Percentiles rank a stretch among this genome's conserved stretches.
Evolutionary conservation across 2,113 vertebrate species (phyloP).

Genomic region (Pipa parva): DNA sequence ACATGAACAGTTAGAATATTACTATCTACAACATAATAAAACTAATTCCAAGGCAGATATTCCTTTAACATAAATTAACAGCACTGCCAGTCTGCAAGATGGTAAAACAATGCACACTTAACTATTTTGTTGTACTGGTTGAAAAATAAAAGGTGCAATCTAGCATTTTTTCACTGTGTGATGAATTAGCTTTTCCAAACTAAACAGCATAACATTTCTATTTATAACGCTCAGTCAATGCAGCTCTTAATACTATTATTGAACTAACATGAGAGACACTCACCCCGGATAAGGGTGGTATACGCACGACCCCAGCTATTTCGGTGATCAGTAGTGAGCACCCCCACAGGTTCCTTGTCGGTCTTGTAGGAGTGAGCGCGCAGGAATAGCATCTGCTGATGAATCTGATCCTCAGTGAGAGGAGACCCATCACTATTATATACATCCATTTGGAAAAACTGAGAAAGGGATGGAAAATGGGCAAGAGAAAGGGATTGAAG

Average conservation of each 20-base stretch:
- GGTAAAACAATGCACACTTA: too few species aligned
- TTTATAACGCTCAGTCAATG: neutral
- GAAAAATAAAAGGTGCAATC: too few species aligned
- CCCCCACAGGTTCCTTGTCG: constrained; percentile 77
- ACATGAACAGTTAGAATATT: too few species aligned
- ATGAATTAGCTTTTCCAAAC: neutral
- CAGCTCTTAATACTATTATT: neutral
- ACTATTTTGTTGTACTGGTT: too few species aligned
- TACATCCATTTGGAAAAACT: constrained; percentile 81
- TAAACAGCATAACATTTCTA: neutral
- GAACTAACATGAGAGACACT: neutral
- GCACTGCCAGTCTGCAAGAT: too few species aligned
- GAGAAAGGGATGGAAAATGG: neutral
- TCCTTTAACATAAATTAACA: too few species aligned
- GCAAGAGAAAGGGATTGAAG: too few species aligned
- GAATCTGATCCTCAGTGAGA: constrained; percentile 74
- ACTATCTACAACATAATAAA: too few species aligned
- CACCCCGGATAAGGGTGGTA: constrained; percentile 71
- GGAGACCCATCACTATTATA: constrained; percentile 78
- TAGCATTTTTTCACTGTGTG: neutral
- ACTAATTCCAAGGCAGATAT: too few species aligned
- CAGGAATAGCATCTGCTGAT: constrained; percentile 70
- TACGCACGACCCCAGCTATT: constrained; percentile 78
- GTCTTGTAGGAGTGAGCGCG: constrained; percentile 77
- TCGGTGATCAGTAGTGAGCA: constrained; percentile 78